phyloP scores from a whole-genome alignment of 2,797 vertebrate species.

The Eidolon dupreanum region DNA sequence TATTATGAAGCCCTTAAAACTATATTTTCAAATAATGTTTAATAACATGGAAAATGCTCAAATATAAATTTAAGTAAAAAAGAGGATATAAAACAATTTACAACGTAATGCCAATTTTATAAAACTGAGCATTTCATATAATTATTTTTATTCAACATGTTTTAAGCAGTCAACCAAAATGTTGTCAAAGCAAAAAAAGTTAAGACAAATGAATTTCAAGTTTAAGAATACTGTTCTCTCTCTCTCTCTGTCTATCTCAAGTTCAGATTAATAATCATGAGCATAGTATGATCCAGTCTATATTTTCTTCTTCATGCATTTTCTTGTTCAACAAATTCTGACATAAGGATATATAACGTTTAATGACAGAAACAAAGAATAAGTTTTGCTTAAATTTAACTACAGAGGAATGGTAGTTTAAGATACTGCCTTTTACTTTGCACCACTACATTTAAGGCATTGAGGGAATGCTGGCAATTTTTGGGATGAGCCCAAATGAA shows the following conservation, averaged over 20 bases:
- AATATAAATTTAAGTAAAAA: conserved; percentile 54
- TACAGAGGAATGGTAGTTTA: not conserved
- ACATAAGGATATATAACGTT: not conserved
- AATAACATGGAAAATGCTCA: conserved; percentile 53
- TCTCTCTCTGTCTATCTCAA: not conserved
- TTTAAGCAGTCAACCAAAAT: conserved; percentile 49
- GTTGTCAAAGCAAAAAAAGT: conserved; percentile 8
- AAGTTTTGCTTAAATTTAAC: not conserved
- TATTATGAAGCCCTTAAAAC: conserved; percentile 54
- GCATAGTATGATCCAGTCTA: not conserved
- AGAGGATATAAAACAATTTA: conserved; percentile 52
- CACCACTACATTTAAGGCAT: not conserved
- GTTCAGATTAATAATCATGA: not conserved
- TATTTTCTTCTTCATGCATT: not conserved
- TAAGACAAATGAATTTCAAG: conserved; percentile 34
- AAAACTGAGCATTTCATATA: not conserved
- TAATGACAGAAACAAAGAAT: conserved; percentile 1
- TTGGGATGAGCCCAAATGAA: not conserved
- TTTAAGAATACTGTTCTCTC: not conserved
- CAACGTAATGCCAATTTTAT: conserved; percentile 16
- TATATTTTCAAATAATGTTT: conserved; percentile 66
- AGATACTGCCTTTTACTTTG: not conserved
- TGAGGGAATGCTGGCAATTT: not conserved
- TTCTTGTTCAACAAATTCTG: not conserved
- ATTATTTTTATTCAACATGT: conserved; percentile 47